Base-by-base conservation (phyloP, 1,140 invertebrate species). In the Whitmania pigra region DNA sequence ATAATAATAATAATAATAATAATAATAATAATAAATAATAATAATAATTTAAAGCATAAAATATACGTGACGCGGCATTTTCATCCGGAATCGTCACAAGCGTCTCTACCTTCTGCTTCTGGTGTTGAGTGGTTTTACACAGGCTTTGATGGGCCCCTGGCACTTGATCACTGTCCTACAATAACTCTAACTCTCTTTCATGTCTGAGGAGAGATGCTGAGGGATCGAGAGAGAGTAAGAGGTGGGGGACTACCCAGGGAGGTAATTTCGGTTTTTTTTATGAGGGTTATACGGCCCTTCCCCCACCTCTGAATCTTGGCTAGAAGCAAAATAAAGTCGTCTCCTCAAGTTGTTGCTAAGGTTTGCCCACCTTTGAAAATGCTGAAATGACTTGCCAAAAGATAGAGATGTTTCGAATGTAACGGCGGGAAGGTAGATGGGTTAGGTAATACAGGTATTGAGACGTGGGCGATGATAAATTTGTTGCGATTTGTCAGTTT, bases 1-100 rank as follows among this genome's bases (percentile, higher is more conserved):
- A 57, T 57, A 9, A 57, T 57, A 57, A n/a, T 57, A 57, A n/a
- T 57, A 57, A n/a, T 57, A 57, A n/a, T 57, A 57, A n/a, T 57
- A 57, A n/a, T 57, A 57, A n/a, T n/a, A 57, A n/a, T 57, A 25
- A n/a, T 57, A 49, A 6, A 49, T 49, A 49, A 5, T 15, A 15
- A 49, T 49, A 49, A 7, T 49, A 49, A 49, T 49, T 15, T 49
- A 49, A 49, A 49, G 43, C 9, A 49, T 11, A 49, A 49, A 49
- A 15, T 49, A 15, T 0, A 11, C 13, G 9, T 11, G 43, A 20
- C 11, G 1, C 2, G 57, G 29, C 9, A 63, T 22, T 31, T 57
- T 57, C 5, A 25, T 25, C 20, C 22, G 5, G 18, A 4, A 25
- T 63, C 29, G 57, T 13, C 0, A 31, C 29, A 63, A 1, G 29